phyloP scores from a whole-genome alignment of 2,888 invertebrate genomes.

The Macrosoma leucophasiata region DNA sequence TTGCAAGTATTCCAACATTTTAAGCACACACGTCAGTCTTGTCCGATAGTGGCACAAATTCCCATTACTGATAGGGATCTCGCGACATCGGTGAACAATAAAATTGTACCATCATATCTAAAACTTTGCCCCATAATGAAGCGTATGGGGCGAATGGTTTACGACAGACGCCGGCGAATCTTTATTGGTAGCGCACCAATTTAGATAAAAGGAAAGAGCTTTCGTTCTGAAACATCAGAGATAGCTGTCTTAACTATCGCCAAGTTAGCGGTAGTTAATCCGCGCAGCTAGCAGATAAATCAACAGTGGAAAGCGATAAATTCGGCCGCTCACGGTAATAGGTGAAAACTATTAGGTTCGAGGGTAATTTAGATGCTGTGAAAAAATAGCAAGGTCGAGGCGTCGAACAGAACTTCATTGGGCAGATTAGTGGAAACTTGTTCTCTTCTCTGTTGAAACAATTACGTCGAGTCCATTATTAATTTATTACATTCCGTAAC shows the following conservation, averaged over 20 bases:
- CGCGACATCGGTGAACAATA: slow-evolving; percentile 74
- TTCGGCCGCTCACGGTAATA: slow-evolving; percentile 66
- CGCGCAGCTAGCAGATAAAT: slow-evolving; percentile 66
- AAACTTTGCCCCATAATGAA: slow-evolving; percentile 75
- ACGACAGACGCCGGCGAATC: slow-evolving; percentile 72
- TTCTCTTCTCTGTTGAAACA: too few relatives aligned
- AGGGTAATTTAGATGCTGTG: slow-evolving; percentile 56
- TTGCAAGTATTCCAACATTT: slow-evolving; percentile 39
- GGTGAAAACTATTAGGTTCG: slow-evolving; percentile 73
- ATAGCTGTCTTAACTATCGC: slow-evolving; percentile 75
- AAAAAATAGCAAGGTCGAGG: slow-evolving; percentile 48
- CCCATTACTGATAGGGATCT: slow-evolving; percentile 72
- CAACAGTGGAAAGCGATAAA: slow-evolving; percentile 72
- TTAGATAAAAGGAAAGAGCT: slow-evolving; percentile 76
- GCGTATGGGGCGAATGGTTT: slow-evolving; percentile 75
- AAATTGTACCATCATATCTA: slow-evolving; percentile 75
- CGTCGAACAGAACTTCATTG: slow-evolving; percentile 28
- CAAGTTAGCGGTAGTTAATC: slow-evolving; percentile 75
- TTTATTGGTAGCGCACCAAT: slow-evolving; percentile 75
- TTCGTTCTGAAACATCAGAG: slow-evolving; percentile 71
- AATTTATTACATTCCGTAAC: too few relatives aligned
- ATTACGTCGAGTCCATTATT: too few relatives aligned
- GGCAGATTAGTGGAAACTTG: slow-evolving; percentile 29
- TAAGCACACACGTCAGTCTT: slow-evolving; percentile 35
- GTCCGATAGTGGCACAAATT: slow-evolving; percentile 44